Conservation (phyloP, 2,113 vertebrate genomes). For the Rhinopomastus cyanomelas region DNA sequence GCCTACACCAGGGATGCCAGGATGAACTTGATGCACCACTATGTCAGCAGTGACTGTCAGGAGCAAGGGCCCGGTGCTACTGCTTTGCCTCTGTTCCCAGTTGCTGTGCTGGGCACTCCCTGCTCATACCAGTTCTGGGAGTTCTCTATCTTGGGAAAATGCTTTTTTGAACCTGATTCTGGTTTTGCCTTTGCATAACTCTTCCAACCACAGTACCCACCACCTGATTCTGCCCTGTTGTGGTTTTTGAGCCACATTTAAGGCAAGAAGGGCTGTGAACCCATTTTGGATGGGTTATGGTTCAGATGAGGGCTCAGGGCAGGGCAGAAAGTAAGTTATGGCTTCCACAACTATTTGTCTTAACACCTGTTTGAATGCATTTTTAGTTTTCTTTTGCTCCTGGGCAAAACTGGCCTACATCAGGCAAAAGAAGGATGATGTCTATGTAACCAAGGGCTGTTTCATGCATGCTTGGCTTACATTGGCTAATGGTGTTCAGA, state of each 20-base stretch:
- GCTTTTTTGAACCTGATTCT: background rate
- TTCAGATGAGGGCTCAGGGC: background rate
- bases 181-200: background rate
- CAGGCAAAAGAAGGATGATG: background rate
- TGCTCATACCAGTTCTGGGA: background rate
- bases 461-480: background rate
- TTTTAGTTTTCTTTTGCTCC: background rate
- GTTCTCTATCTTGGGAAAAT: background rate
- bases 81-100: background rate
- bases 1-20: accelerated
- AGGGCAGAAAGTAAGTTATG: background rate
- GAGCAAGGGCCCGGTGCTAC: background rate
- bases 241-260: background rate
- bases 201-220: accelerated
- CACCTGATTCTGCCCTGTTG: background rate
- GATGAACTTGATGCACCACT: accelerated
- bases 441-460: background rate
- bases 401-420: background rate
- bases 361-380: background rate
- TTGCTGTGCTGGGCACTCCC: background rate
- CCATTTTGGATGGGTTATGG: background rate
- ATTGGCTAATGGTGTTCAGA: background rate
- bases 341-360: background rate
- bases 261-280: conserved; percentile 7
- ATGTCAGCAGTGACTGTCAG: background rate